These are phyloP conservation scores for Hydrozoanthus tunicans DNA, from an alignment of 64 coral and sea anemone species.

Conservation along the genomic window DNA sequence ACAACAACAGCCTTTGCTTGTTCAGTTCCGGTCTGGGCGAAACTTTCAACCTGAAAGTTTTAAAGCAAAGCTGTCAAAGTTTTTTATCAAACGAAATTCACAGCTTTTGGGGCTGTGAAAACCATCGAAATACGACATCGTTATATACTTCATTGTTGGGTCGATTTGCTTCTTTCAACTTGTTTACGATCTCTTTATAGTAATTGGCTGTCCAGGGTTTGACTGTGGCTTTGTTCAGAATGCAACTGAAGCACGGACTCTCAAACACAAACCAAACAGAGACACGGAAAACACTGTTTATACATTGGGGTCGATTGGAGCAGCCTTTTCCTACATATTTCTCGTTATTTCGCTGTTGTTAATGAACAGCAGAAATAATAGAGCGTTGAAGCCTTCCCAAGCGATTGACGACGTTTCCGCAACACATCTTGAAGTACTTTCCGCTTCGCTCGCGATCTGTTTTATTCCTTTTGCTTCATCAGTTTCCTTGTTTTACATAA, in stretches of 20 bases:
- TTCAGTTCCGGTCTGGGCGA: neutral
- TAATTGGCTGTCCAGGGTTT: conserved; percentile 54
- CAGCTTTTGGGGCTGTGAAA: conserved; percentile 34
- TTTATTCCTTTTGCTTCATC: conserved; percentile 28
- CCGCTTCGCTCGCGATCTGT: neutral
- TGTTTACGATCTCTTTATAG: conserved; percentile 44
- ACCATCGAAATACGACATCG: conserved; percentile 17
- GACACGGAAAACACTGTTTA: conserved; percentile 59
- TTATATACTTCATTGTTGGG: conserved; percentile 13
- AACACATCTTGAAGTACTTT: conserved; percentile 34
- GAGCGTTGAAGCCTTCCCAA: conserved; percentile 49
- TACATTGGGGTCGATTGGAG: conserved; percentile 52
- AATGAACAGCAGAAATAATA: conserved; percentile 37
- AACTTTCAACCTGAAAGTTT: neutral
- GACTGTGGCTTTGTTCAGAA: conserved; percentile 52
- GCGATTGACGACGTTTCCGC: conserved; percentile 52
- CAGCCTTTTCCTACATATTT: conserved; percentile 49
- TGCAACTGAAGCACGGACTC: neutral
- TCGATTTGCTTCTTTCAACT: conserved; percentile 55
- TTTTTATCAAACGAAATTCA: neutral
- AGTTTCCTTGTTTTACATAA: conserved; percentile 47
- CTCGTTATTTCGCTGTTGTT: conserved; percentile 52
- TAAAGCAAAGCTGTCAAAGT: neutral
- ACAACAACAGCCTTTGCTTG: too few species aligned
- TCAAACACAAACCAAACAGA: neutral